These are phyloP conservation scores for Oreochromis grahami DNA, from an alignment of 2,797 vertebrate species.

Conservation along the genomic window DNA sequence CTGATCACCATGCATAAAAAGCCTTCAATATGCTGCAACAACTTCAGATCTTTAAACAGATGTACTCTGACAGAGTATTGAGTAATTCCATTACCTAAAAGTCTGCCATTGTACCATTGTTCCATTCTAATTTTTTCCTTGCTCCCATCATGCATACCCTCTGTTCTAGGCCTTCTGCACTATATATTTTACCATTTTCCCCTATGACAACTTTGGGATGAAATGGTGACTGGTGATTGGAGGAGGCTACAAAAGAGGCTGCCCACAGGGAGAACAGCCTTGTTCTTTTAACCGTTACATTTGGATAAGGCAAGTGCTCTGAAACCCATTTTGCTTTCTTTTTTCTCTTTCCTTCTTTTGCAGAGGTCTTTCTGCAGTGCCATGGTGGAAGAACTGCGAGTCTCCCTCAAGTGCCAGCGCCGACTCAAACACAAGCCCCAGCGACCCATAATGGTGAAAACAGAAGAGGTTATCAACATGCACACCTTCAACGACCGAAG, in stretches of 20 bases:
- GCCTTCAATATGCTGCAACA: neutral
- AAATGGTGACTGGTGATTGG: neutral
- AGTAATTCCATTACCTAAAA: neutral
- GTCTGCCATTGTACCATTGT: neutral
- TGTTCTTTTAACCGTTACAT: constrained; percentile 16
- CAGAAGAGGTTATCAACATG: constrained; percentile 99
- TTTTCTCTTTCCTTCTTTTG: neutral
- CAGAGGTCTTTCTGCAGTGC: constrained; percentile 99
- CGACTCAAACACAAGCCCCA: constrained; percentile 98
- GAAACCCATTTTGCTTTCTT: constrained; percentile 9
- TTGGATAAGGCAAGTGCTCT: constrained; percentile 1
- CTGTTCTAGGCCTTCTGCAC: constrained; percentile 11
- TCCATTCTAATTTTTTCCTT: neutral
- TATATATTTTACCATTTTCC: constrained; percentile 1
- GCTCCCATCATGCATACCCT: neutral
- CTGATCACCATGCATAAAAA: neutral
- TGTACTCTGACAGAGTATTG: neutral
- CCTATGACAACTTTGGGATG: neutral
- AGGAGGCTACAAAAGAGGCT: neutral
- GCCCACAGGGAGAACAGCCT: neutral
- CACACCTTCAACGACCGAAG: constrained; percentile 99
- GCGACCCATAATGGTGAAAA: constrained; percentile 94
- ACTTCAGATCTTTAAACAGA: neutral
- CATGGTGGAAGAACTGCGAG: constrained; percentile 95
- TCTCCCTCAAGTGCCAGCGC: constrained; percentile 97